Conservation (phyloP, 2,888 invertebrate species). For the Laspeyria flexula region DNA sequence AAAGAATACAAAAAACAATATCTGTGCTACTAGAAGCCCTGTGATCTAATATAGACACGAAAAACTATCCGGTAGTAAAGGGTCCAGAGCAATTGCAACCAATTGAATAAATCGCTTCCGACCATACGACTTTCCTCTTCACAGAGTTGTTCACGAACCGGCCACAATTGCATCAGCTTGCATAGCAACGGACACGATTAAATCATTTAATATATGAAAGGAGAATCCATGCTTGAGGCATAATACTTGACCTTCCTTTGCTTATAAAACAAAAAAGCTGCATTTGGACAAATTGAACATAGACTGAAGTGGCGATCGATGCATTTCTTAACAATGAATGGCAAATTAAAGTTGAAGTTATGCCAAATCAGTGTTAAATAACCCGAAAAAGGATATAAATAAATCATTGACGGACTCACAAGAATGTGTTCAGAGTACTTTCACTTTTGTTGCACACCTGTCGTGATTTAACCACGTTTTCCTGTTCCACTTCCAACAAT, state of each 20-base stretch:
- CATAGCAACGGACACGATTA: neutral
- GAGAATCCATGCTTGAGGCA: too few species aligned
- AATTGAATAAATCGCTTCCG: conserved; percentile 11
- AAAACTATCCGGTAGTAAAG: conserved; percentile 8
- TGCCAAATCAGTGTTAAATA: too few species aligned
- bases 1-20: too few species aligned
- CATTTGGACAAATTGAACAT: too few species aligned
- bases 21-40: neutral
- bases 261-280: too few species aligned
- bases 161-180: neutral
- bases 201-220: too few species aligned
- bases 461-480: conserved; percentile 17
- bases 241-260: too few species aligned
- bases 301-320: too few species aligned
- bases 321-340: too few species aligned
- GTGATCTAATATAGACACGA: neutral
- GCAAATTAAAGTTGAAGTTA: too few species aligned
- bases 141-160: neutral
- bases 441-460: conserved; percentile 40
- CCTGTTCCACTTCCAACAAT: conserved; percentile 32
- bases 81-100: conserved; percentile 10
- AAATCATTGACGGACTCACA: conserved; percentile 21
- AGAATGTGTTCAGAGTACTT: conserved; percentile 19
- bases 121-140: conserved; percentile 1
- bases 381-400: conserved; percentile 18